phyloP scores from a whole-genome alignment of 2,113 vertebrate genomes.

The Odobenus rosmarus region DNA sequence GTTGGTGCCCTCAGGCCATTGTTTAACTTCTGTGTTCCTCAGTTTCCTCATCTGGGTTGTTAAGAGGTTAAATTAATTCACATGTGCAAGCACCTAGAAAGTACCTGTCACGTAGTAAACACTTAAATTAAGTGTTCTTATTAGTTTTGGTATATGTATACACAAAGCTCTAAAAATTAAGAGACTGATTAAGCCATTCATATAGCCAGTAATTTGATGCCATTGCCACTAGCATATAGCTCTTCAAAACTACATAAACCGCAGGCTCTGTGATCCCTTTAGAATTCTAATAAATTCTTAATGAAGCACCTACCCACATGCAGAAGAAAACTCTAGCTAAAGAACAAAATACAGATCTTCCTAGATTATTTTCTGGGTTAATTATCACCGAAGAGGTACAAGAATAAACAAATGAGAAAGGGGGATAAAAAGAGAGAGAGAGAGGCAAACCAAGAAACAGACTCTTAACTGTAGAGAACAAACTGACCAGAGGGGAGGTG shows the following conservation, averaged over 20 bases:
- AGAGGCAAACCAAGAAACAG: background rate
- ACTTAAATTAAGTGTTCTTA: background rate
- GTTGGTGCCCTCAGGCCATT: background rate
- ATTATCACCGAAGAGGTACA: background rate
- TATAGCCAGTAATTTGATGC: background rate
- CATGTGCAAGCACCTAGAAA: background rate
- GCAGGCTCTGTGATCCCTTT: background rate
- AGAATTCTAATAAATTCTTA: constrained; percentile 14
- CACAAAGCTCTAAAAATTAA: background rate
- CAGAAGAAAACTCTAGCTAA: constrained; percentile 14
- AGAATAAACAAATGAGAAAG: background rate
- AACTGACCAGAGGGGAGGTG: background rate
- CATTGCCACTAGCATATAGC: background rate
- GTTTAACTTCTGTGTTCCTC: background rate
- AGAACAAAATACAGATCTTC: background rate
- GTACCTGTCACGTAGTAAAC: background rate
- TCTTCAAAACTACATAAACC: background rate
- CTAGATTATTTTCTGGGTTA: background rate
- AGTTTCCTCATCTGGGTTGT: background rate
- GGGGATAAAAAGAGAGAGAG: background rate
- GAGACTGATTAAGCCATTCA: background rate
- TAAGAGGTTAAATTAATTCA: constrained; percentile 26
- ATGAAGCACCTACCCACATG: background rate
- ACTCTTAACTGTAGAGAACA: background rate
- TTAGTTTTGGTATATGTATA: background rate